Percentiles rank a stretch among this genome's conserved stretches.
Conservation (phyloP, 2,113 vertebrate genomes). For the Leucopsar rothschildi region DNA sequence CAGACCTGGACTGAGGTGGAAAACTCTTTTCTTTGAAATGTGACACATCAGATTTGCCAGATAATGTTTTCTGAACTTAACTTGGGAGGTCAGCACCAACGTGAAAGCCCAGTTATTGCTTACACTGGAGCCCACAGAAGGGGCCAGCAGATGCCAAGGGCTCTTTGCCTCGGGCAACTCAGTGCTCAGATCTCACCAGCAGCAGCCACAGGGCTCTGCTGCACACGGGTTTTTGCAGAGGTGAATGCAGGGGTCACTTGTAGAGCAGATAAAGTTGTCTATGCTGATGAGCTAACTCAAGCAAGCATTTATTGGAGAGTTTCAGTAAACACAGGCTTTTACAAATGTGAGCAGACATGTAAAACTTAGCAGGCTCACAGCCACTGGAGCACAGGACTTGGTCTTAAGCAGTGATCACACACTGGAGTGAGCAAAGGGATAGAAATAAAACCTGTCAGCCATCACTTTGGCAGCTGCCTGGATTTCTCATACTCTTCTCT, state of each 20-base stretch:
- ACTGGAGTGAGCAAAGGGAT: not conserved
- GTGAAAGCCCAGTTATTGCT: not conserved
- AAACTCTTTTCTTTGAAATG: not conserved
- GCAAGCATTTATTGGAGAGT: accelerated
- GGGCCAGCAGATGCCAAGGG: not conserved
- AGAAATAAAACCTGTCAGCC: not conserved
- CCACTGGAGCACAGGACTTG: not conserved
- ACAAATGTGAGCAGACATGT: not conserved
- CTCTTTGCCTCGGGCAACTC: not conserved
- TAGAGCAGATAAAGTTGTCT: not conserved
- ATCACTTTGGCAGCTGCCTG: not conserved
- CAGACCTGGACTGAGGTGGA: not conserved
- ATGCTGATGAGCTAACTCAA: not conserved
- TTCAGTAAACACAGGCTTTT: not conserved
- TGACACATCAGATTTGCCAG: not conserved
- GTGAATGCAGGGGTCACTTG: not conserved
- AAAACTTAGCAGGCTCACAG: not conserved
- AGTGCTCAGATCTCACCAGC: not conserved
- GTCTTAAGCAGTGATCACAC: not conserved
- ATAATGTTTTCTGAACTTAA: not conserved
- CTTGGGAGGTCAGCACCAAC: not conserved
- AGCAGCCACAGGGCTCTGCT: not conserved
- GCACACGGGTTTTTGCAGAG: not conserved
- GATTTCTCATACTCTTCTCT: not conserved
- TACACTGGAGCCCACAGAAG: not conserved